Conservation (phyloP, 2,888 invertebrate species). For the Thymelicus lineola region DNA sequence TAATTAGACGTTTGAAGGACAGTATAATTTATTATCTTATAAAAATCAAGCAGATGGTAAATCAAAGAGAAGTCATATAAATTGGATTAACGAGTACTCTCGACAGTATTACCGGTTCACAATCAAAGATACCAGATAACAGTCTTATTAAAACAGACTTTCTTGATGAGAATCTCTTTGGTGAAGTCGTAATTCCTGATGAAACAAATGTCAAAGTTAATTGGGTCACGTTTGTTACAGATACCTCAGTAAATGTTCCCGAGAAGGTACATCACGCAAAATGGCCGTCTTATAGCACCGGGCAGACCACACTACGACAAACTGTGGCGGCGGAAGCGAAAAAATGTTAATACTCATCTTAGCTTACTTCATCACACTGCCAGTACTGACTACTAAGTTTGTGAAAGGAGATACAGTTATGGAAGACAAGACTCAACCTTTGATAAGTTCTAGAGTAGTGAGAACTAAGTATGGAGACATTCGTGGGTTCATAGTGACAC, state of each 20-base stretch:
- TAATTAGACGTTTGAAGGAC: constrained; percentile 3
- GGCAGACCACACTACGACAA: constrained; percentile 61
- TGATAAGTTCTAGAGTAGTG: constrained; percentile 92
- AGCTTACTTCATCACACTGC: constrained; percentile 80
- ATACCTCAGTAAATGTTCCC: constrained; percentile 68
- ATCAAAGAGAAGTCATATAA: constrained; percentile 20
- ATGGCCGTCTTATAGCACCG: constrained; percentile 80
- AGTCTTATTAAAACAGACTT: constrained; percentile 14
- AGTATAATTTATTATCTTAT: background rate
- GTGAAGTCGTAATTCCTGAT: constrained; percentile 24
- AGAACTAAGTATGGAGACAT: constrained; percentile 95
- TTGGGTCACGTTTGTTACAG: constrained; percentile 65
- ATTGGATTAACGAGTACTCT: constrained; percentile 13
- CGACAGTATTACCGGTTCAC: background rate
- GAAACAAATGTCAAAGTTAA: constrained; percentile 17
- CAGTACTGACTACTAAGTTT: constrained; percentile 72
- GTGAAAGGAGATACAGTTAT: constrained; percentile 79
- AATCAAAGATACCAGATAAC: constrained; percentile 17
- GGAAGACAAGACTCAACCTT: constrained; percentile 78
- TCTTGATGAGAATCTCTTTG: constrained; percentile 20
- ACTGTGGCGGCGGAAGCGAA: constrained; percentile 70
- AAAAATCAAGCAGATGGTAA: background rate
- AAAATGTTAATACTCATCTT: constrained; percentile 78
- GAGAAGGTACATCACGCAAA: constrained; percentile 56
- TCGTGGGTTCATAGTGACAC: constrained; percentile 93